phyloP scores from a whole-genome alignment of 2,113 vertebrate species.

The Pterophyllum scalare region DNA sequence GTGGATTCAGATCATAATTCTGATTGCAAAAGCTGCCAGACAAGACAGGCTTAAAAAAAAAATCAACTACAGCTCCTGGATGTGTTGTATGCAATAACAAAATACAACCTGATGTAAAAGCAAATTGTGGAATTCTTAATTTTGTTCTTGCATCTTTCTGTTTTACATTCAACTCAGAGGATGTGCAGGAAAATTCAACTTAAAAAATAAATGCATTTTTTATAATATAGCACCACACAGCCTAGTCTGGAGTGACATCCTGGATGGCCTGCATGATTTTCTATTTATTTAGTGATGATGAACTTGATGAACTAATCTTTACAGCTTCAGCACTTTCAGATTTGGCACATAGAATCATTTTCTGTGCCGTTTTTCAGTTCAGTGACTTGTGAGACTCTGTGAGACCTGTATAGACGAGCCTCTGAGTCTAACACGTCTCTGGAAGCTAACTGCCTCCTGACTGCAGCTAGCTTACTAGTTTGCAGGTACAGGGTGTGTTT shows the following conservation, averaged over 20 bases:
- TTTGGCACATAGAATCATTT: too few relatives aligned
- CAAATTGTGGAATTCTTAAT: rapidly evolving
- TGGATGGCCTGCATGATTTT: too few relatives aligned
- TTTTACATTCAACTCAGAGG: background rate
- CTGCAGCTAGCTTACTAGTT: too few relatives aligned
- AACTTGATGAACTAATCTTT: background rate
- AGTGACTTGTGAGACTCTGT: background rate
- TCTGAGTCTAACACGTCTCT: background rate
- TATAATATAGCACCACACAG: too few relatives aligned
- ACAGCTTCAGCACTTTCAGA: background rate
- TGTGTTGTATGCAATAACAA: rapidly evolving
- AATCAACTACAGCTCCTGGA: rapidly evolving
- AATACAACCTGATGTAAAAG: background rate
- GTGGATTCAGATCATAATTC: too few relatives aligned
- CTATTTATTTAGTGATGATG: background rate
- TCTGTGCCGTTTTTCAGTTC: background rate
- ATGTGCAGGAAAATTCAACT: too few relatives aligned
- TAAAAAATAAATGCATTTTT: background rate
- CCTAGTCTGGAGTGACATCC: too few relatives aligned
- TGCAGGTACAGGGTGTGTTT: too few relatives aligned
- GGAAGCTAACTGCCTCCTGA: background rate
- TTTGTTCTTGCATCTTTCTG: rapidly evolving
- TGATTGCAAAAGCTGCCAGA: too few relatives aligned
- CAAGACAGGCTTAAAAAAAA: background rate
- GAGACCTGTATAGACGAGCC: rapidly evolving